Base-by-base conservation (phyloP, 2,888 invertebrate species). In the Dendrolimus pini region DNA sequence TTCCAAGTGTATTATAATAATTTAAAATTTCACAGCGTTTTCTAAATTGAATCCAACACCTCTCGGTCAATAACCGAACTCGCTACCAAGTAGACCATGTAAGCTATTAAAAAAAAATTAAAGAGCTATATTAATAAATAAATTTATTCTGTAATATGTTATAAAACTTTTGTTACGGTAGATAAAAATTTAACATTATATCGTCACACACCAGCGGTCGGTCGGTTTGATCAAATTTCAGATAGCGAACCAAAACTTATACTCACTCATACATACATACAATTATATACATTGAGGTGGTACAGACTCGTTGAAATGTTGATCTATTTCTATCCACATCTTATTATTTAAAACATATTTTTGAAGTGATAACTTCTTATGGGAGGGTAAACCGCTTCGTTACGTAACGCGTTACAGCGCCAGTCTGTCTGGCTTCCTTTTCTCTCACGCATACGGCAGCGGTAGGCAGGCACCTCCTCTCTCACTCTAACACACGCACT, bases 121-220 rank as follows among this genome's bases (percentile, higher is more conserved):
- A 47, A 47, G 47, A 47, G 47, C 47, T 2, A 10, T 47, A 47
- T 47, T 47, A 47, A 47, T 47, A 47, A 47, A 47, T 47, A 10
- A 47, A 47, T 47, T 47, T 9, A 47, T 47, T 47, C 47, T 47
- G 47, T 47, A 47, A 47, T 82, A 84, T 85, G 85, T 86, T 87
- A 85, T 84, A 85, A 85, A 85, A 71, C 30, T 71, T 84, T 79
- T 74, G 72, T 77, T 71, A 83, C 83, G 85, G 81, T 78, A 82
- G 81, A 84, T 84, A 83, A 82, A 85, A 74, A 77, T 72, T 74
- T 70, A 71, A 67, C 67, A 72, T 69, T 63, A 30, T 30, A 30
- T 30, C 66, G 69, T 68, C 68, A 70, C 72, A 69, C 62, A 64
- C 67, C 63, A 69, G 68, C 69, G 66, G 63, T 61, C 66, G 30